Conservation (phyloP, 2,797 vertebrate species). For the Anguilla pacifica region DNA sequence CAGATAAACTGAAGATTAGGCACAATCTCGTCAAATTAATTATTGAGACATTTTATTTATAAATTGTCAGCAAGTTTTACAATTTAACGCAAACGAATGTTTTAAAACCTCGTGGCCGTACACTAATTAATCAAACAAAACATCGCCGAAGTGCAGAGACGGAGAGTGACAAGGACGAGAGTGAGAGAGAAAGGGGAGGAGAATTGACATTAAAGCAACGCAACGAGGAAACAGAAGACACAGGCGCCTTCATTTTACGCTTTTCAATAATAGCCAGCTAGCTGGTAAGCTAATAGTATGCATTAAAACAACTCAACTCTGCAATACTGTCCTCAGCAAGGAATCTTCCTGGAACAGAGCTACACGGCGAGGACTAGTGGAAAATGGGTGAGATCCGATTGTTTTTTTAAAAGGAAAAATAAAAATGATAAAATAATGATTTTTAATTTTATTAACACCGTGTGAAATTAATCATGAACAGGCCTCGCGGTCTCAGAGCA, state of each 20-base stretch:
- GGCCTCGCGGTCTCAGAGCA: slow-evolving; percentile 59
- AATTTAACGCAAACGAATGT: neutral
- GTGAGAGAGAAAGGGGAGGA: slow-evolving; percentile 71
- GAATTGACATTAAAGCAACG: slow-evolving; percentile 78
- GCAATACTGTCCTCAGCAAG: slow-evolving; percentile 44
- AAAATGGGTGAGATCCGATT: slow-evolving; percentile 74
- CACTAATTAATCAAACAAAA: slow-evolving; percentile 30
- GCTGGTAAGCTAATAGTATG: slow-evolving; percentile 56
- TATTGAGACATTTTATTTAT: slow-evolving; percentile 3
- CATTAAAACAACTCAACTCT: slow-evolving; percentile 41
- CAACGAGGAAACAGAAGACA: slow-evolving; percentile 76
- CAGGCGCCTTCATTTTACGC: slow-evolving; percentile 74
- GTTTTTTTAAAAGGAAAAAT: slow-evolving; percentile 32
- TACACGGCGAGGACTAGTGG: slow-evolving; percentile 57
- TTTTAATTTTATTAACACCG: slow-evolving; percentile 57
- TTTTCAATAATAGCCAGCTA: slow-evolving; percentile 71
- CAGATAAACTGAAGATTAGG: slow-evolving; percentile 3
- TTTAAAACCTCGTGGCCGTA: neutral
- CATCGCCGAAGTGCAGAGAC: slow-evolving; percentile 42
- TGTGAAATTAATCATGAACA: slow-evolving; percentile 56
- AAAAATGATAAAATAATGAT: slow-evolving; percentile 32
- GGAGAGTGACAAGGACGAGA: slow-evolving; percentile 72
- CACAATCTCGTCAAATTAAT: slow-evolving; percentile 15
- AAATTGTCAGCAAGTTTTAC: neutral
- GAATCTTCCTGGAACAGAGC: slow-evolving; percentile 43